These are phyloP conservation scores for Teleiodes luculella DNA, from an alignment of 2,888 invertebrate genomes.

Conservation along the genomic window DNA sequence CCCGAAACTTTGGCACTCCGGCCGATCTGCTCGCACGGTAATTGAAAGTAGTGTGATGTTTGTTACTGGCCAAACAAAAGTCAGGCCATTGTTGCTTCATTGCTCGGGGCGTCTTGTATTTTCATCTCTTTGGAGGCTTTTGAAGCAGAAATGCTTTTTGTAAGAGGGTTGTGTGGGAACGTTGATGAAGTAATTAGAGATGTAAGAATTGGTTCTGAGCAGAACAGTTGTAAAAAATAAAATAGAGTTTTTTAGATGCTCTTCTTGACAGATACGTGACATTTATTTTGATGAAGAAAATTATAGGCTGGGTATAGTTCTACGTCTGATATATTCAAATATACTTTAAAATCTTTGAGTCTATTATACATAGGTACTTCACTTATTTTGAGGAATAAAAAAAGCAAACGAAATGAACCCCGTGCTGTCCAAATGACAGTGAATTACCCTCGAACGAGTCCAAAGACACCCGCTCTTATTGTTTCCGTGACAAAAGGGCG, in stretches of 20 bases:
- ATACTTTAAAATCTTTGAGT: no score
- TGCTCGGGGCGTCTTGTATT: not conserved
- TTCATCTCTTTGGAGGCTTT: not conserved
- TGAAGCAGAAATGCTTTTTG: no score
- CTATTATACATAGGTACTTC: no score
- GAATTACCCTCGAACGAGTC: constrained; percentile 36
- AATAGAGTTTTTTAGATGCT: no score
- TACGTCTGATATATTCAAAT: no score
- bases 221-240: no score
- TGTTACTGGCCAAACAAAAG: not conserved
- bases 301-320: no score
- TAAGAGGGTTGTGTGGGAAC: not conserved
- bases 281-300: no score
- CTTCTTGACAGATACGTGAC: no score
- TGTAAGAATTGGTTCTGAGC: no score
- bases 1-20: not conserved
- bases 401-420: not conserved
- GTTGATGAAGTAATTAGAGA: not conserved
- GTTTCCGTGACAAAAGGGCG: constrained; percentile 52
- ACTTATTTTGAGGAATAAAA: not conserved
- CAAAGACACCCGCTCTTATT: constrained; percentile 40
- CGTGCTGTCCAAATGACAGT: not conserved
- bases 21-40: constrained; percentile 3
- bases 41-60: constrained; percentile 3
- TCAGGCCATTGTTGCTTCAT: not conserved